phyloP scores from a whole-genome alignment of 2,888 invertebrate species.

The Drosophila eohydei region DNA sequence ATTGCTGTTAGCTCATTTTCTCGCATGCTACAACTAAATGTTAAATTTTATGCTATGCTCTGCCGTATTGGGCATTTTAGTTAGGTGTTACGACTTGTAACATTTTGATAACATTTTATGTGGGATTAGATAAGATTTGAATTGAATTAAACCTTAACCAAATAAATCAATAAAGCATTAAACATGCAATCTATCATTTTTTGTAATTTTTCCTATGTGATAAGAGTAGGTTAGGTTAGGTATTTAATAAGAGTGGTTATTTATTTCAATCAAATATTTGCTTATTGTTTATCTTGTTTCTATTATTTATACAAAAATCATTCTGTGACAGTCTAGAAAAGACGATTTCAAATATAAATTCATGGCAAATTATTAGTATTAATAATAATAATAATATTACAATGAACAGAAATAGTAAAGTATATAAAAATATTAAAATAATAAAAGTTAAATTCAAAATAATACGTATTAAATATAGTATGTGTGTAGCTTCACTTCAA shows the following conservation, averaged over 20 bases:
- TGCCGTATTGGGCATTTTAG: not conserved
- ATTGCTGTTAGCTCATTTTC: slow-evolving; percentile 36
- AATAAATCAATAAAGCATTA: slow-evolving; percentile 1
- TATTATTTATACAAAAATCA: not conserved
- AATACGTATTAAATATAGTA: not conserved
- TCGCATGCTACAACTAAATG: slow-evolving; percentile 66
- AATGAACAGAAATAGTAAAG: too few relatives aligned
- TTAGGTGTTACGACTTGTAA: not conserved
- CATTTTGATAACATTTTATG: not conserved
- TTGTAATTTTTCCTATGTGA: slow-evolving; percentile 1
- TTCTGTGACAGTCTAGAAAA: not conserved
- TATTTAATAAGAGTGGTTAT: not conserved
- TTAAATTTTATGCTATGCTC: slow-evolving; percentile 19
- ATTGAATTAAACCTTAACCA: not conserved
- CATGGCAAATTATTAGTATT: not conserved
- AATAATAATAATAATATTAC: not conserved
- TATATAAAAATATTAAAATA: too few relatives aligned
- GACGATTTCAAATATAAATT: too few relatives aligned
- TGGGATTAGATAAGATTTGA: slow-evolving; percentile 1
- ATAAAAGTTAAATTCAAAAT: not conserved
- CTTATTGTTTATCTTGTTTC: not conserved
- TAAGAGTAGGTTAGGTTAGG: not conserved
- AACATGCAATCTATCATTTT: slow-evolving; percentile 1
- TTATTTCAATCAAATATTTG: not conserved
- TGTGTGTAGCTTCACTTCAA: not conserved